Evolutionary conservation across 2,888 invertebrate species (phyloP).

Genomic region (Nowickia ferox): DNA sequence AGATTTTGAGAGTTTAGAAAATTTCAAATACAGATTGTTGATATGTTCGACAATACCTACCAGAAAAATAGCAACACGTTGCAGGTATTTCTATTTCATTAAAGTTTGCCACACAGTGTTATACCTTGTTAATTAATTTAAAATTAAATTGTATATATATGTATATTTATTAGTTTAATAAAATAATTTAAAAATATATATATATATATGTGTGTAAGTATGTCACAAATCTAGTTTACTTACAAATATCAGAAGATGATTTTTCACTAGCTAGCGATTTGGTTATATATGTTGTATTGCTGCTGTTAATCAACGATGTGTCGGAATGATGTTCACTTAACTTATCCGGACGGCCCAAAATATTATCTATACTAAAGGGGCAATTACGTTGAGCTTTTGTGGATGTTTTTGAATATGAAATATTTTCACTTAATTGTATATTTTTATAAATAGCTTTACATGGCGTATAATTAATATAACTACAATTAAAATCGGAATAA

Average conservation of each 20-base stretch:
- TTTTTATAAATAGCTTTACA: neutral
- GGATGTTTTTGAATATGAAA: neutral
- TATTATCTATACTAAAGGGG: constrained; percentile 54
- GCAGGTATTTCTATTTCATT: no score
- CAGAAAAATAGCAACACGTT: no score
- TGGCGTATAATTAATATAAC: constrained; percentile 11
- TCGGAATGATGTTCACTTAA: constrained; percentile 25
- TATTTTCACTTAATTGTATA: constrained; percentile 1
- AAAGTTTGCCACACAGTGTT: no score
- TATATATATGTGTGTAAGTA: no score
- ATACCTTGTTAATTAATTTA: no score
- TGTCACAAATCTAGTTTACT: constrained; percentile 4
- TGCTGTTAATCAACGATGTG: neutral
- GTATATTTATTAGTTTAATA: no score
- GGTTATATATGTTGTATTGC: neutral
- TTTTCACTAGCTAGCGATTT: neutral
- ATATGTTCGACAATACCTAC: no score
- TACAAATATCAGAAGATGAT: constrained; percentile 32
- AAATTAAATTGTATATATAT: no score
- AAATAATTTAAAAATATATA: no score
- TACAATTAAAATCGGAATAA: constrained; percentile 37
- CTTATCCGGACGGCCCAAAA: constrained; percentile 40
- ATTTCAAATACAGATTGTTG: no score
- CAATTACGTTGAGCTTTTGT: constrained; percentile 30
- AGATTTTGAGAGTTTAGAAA: no score